Conservation (phyloP, 2,888 invertebrate genomes). For the Hoplodrina blanda region DNA sequence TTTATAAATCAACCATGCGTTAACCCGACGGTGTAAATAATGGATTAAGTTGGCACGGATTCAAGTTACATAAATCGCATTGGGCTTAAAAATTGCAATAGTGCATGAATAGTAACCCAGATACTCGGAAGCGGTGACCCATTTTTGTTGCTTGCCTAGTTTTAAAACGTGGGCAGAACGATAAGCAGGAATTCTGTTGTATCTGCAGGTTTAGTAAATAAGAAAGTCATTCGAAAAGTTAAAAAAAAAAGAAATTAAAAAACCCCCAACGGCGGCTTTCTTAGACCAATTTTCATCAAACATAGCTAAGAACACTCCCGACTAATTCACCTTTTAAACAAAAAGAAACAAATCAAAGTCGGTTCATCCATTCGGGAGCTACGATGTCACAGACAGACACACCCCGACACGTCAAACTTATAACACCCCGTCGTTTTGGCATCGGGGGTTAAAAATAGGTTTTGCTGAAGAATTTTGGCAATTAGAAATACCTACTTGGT, state of each 20-base stretch:
- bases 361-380: too few relatives aligned
- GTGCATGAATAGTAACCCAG: constrained; percentile 52
- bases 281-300: too few relatives aligned
- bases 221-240: background rate
- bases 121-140: constrained; percentile 40
- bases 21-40: constrained; percentile 37
- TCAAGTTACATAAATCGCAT: constrained; percentile 58
- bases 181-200: constrained; percentile 9
- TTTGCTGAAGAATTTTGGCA: background rate
- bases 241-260: too few relatives aligned
- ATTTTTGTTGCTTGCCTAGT: constrained; percentile 25
- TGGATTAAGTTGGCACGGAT: constrained; percentile 51
- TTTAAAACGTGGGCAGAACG: constrained; percentile 36
- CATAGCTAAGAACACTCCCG: too few relatives aligned
- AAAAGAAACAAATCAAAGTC: too few relatives aligned
- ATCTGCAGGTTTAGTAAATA: background rate
- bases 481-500: too few relatives aligned
- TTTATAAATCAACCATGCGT: constrained; percentile 36
- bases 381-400: too few relatives aligned
- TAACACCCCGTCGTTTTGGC: too few relatives aligned
- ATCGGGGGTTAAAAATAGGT: background rate
- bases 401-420: too few relatives aligned
- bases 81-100: constrained; percentile 58
- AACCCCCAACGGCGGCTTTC: too few relatives aligned
- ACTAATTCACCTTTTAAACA: too few relatives aligned